Base-by-base conservation (phyloP, 2,797 vertebrate species). In the Zalophus californianus region DNA sequence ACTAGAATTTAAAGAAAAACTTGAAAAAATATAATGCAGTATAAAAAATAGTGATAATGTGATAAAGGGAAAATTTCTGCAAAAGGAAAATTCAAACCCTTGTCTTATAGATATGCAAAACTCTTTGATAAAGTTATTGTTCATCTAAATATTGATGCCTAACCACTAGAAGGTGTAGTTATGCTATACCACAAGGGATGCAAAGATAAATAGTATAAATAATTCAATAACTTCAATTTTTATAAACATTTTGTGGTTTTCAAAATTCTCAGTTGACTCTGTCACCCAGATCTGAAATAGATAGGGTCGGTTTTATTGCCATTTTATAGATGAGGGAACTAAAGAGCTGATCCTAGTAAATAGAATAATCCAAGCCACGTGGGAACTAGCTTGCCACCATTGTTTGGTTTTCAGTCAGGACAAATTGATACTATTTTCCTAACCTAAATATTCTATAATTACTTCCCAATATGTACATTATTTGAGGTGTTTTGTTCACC, bases 401-500 rank as follows among this genome's bases (percentile, higher is more conserved):
- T 77, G 20, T 86, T 93, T 80, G 27, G 0, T 88, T 93, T 93
- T 60, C 9, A 93, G 29, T 91, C 12, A 89, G 15, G 72, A 58
- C 15, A 91, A 38, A 95, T 29, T 66, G 44, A 54, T 41, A 85
- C 41, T 44, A n/a, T 50, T 84, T 94, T 93, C 13, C 13, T 44
- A 56, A n/a, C 16, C 10, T 72, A 52, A 66, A n/a, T 86, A 66
- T 87, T 90, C 13, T 90, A 5, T 11, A 44, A 0, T 90, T 83
- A 29, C 58, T 86, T 97, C 91, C 21, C 11, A 91, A 15, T 86
- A 15, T 83, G 5, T 89, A 29, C 23, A 82, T 97, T 70, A 95
- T 93, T 93, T 79, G 15, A 66, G 77, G 27, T 58, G 12, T 88
- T 86, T 97, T 84, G 10, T 84, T 94, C 13, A 96, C 35, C 25